These are phyloP conservation scores for Psittacara wagleri DNA, from an alignment of 2,113 vertebrate species.

Conservation along the genomic window DNA sequence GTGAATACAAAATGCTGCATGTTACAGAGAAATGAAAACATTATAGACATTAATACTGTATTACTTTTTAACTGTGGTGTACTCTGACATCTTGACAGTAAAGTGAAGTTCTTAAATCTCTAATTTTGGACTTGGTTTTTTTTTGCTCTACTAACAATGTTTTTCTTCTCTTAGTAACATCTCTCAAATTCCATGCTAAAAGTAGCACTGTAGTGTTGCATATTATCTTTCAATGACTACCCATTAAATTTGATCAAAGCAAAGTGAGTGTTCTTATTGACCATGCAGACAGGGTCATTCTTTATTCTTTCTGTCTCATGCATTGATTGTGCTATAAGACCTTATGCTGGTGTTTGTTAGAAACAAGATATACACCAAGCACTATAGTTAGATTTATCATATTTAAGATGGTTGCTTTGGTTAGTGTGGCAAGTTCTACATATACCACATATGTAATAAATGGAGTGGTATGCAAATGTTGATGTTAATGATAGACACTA, in stretches of 20 bases:
- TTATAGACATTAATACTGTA: background rate
- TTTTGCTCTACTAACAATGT: background rate
- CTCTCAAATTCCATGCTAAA: background rate
- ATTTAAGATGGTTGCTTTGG: background rate
- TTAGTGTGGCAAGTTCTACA: background rate
- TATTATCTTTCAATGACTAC: conserved; percentile 35
- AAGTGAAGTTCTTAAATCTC: background rate
- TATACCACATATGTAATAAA: background rate
- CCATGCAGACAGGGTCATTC: conserved; percentile 9
- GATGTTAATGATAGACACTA: background rate
- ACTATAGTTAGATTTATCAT: background rate
- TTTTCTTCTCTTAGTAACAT: background rate
- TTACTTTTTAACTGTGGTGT: background rate
- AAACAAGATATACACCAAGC: background rate
- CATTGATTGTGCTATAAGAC: conserved; percentile 14
- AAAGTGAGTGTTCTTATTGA: conserved; percentile 32
- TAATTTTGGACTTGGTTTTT: background rate
- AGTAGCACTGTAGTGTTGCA: background rate
- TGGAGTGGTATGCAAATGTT: background rate
- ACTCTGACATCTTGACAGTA: background rate
- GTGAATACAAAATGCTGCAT: background rate
- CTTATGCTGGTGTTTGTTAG: background rate
- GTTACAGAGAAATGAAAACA: background rate
- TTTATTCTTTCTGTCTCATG: conserved; percentile 12
- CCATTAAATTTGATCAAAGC: conserved; percentile 22